Evolutionary conservation across 1,140 invertebrate genomes (phyloP).

Genomic region (Leptinotarsa undecemlineata): DNA sequence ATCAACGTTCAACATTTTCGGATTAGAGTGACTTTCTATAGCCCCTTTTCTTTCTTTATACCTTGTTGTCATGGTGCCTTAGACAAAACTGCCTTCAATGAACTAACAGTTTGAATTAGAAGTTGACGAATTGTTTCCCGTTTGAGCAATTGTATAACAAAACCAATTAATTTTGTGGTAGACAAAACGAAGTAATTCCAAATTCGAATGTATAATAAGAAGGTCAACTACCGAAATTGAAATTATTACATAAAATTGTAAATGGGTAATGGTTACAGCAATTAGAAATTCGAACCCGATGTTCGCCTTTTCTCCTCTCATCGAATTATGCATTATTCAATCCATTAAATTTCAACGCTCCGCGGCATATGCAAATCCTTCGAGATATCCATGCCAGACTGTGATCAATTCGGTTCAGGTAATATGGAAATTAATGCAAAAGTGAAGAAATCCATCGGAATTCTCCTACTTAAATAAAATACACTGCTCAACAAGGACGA

Average conservation of each 20-base stretch:
- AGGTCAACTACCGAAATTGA: neutral
- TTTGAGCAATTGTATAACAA: neutral
- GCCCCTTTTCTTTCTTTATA: too few species aligned
- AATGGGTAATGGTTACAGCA: neutral
- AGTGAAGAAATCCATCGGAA: neutral
- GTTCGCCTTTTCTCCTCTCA: neutral
- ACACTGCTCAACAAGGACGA: too few species aligned
- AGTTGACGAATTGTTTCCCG: too few species aligned
- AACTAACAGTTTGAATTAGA: too few species aligned
- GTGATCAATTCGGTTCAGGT: neutral
- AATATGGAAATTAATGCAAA: conserved; percentile 7
- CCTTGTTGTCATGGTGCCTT: too few species aligned
- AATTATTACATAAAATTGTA: conserved; percentile 9
- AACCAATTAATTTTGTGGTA: neutral
- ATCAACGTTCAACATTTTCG: too few species aligned
- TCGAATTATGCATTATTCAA: conserved; percentile 14
- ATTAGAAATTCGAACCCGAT: conserved; percentile 3
- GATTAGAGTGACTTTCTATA: too few species aligned
- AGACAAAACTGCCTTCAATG: too few species aligned
- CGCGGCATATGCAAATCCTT: neutral
- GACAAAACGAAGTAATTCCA: neutral
- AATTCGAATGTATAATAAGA: neutral
- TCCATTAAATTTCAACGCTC: conserved; percentile 2
- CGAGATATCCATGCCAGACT: neutral
- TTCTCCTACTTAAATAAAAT: too few species aligned